Percentiles rank a stretch among this genome's conserved stretches.
Conservation (phyloP, 35 echinoderm and acorn worm genomes). For the Nesometra sesokonis region DNA sequence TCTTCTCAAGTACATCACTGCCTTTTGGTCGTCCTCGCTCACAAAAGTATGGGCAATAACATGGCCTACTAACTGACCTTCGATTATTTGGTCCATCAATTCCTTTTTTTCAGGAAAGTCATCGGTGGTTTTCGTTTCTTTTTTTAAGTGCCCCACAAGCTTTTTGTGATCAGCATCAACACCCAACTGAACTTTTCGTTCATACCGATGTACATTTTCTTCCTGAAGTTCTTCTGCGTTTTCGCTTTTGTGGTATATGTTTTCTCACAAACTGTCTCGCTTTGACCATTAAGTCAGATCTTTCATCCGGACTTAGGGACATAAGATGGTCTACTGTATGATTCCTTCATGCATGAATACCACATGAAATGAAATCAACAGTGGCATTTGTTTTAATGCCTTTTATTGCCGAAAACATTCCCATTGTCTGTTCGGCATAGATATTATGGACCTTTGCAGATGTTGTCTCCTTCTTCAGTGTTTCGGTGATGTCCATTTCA, state of each 20-base stretch:
- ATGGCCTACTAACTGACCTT: too few species aligned
- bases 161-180: not conserved
- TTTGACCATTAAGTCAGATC: not conserved
- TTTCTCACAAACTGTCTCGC: not conserved
- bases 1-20: too few species aligned
- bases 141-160: slow-evolving; percentile 1
- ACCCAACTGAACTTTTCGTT: not conserved
- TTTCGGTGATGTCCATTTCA: not conserved
- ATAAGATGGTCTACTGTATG: not conserved
- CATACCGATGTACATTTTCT: slow-evolving; percentile 1
- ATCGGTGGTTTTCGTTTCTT: too few species aligned
- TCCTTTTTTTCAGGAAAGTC: too few species aligned
- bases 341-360: slow-evolving; percentile 19
- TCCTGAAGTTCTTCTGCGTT: not conserved
- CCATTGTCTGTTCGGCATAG: slow-evolving; percentile 18
- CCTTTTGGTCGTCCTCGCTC: too few species aligned
- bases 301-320: not conserved
- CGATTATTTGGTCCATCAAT: too few species aligned
- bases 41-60: too few species aligned
- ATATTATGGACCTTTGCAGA: slow-evolving; percentile 7
- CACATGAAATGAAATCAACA: not conserved
- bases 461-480: not conserved
- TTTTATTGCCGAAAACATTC: too few species aligned
- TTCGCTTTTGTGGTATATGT: not conserved
- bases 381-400: slow-evolving; percentile 5